These are phyloP conservation scores for Sebastes matsubarae DNA, from an alignment of 2,797 vertebrate genomes.

Conservation along the genomic window DNA sequence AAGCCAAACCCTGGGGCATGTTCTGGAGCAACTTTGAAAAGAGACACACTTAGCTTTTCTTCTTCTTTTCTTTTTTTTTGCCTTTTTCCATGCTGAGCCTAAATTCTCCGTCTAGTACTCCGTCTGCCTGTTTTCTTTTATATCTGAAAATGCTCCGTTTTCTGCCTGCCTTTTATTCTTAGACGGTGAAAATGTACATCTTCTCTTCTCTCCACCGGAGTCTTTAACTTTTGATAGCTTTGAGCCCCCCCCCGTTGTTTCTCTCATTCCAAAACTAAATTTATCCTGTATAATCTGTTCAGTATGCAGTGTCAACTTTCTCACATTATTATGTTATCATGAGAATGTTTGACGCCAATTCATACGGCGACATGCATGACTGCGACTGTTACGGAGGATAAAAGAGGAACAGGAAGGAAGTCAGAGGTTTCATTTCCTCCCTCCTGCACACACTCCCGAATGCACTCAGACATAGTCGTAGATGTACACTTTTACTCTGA, in stretches of 20 bases:
- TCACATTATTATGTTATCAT: not conserved
- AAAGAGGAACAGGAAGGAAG: not conserved
- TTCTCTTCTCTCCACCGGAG: not conserved
- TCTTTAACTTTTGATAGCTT: not conserved
- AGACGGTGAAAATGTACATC: not conserved
- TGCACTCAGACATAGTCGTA: not conserved
- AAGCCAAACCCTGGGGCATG: constrained; percentile 63
- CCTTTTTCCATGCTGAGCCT: constrained; percentile 16
- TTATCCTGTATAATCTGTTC: not conserved
- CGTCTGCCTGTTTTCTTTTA: constrained; percentile 6
- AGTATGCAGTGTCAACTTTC: not conserved
- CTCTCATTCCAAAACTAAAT: not conserved
- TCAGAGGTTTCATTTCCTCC: not conserved
- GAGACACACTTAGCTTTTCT: constrained; percentile 28
- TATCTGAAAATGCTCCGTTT: constrained; percentile 16
- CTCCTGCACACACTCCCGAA: not conserved
- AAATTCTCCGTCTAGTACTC: constrained; percentile 16
- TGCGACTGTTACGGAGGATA: not conserved
- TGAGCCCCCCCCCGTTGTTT: not conserved
- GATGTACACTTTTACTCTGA: not conserved
- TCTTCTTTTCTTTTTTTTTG: not conserved
- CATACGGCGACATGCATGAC: not conserved
- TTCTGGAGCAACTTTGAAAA: constrained; percentile 45
- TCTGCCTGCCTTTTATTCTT: not conserved
- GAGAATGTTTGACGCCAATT: not conserved